phyloP scores from a whole-genome alignment of 2,888 invertebrate genomes.

The Catonia carolina region DNA sequence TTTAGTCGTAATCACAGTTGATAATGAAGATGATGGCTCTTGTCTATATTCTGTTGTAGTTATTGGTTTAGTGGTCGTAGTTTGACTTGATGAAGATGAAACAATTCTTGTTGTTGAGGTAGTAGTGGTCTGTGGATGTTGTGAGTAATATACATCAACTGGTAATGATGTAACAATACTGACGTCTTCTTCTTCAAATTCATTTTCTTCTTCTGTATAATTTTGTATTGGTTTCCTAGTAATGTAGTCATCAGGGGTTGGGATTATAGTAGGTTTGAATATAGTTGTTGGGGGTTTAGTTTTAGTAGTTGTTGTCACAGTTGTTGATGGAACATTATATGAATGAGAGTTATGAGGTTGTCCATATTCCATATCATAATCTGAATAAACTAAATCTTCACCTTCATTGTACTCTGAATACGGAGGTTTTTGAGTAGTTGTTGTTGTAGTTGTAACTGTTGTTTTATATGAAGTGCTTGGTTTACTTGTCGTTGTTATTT shows the following conservation, averaged over 20 bases:
- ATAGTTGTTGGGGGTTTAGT: constrained; percentile 16
- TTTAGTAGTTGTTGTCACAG: constrained; percentile 30
- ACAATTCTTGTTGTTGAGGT: constrained; percentile 26
- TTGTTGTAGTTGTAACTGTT: constrained; percentile 35
- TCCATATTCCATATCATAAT: constrained; percentile 26
- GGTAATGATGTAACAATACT: constrained; percentile 28
- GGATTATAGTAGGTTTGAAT: not conserved
- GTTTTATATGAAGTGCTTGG: constrained; percentile 34
- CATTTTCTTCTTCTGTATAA: constrained; percentile 10
- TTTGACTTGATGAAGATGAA: constrained; percentile 28
- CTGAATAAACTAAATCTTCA: constrained; percentile 22
- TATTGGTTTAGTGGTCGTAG: constrained; percentile 30
- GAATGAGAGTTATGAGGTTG: constrained; percentile 13
- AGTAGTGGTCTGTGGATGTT: not conserved
- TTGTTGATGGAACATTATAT: constrained; percentile 15
- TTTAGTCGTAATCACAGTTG: constrained; percentile 28
- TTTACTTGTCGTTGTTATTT: constrained; percentile 35
- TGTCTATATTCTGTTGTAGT: constrained; percentile 20
- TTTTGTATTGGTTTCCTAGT: too few species aligned
- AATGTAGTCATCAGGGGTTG: too few species aligned
- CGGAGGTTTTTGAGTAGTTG: constrained; percentile 43
- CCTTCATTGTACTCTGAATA: constrained; percentile 30
- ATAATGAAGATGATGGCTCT: too few species aligned
- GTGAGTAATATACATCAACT: constrained; percentile 21
- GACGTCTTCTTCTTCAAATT: constrained; percentile 18